Percentiles rank a stretch among this genome's conserved stretches.
These are phyloP conservation scores for Archaeoteleia sp. DNA, from an alignment of 2,888 invertebrate species.

Conservation along the genomic window DNA sequence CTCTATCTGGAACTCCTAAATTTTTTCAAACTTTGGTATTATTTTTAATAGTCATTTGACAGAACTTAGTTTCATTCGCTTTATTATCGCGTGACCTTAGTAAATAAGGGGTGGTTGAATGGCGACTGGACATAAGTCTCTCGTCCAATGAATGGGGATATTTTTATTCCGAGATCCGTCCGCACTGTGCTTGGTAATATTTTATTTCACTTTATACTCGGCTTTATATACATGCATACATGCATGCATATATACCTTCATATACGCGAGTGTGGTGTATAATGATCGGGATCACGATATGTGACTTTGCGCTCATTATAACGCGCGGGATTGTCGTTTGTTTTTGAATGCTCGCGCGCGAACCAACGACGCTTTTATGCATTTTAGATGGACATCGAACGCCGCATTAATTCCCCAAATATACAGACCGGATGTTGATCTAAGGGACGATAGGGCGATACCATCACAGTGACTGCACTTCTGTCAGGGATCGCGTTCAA, in stretches of 20 bases:
- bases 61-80: too few species aligned
- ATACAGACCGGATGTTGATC: slow-evolving; percentile 41
- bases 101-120: too few species aligned
- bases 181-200: slow-evolving; percentile 30
- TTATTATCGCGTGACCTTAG: too few species aligned
- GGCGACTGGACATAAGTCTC: slow-evolving; percentile 2
- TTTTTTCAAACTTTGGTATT: too few species aligned
- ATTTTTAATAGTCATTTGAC: too few species aligned
- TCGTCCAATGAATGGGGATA: slow-evolving; percentile 26
- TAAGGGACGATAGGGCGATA: slow-evolving; percentile 31
- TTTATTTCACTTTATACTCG: slow-evolving; percentile 18
- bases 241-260: background rate
- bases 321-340: slow-evolving; percentile 18
- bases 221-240: too few species aligned
- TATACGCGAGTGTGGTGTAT: slow-evolving; percentile 12
- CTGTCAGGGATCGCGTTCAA: slow-evolving; percentile 12
- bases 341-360: slow-evolving; percentile 27
- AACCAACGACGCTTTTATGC: slow-evolving; percentile 34
- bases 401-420: slow-evolving; percentile 39
- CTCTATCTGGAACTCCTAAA: too few species aligned
- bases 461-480: slow-evolving; percentile 18
- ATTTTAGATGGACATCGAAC: slow-evolving; percentile 40
- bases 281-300: slow-evolving; percentile 26
- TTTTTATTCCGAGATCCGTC: slow-evolving; percentile 13
- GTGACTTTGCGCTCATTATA: slow-evolving; percentile 35